Evolutionary conservation across 2,888 invertebrate genomes (phyloP).

Genomic region (Aromia moschata): DNA sequence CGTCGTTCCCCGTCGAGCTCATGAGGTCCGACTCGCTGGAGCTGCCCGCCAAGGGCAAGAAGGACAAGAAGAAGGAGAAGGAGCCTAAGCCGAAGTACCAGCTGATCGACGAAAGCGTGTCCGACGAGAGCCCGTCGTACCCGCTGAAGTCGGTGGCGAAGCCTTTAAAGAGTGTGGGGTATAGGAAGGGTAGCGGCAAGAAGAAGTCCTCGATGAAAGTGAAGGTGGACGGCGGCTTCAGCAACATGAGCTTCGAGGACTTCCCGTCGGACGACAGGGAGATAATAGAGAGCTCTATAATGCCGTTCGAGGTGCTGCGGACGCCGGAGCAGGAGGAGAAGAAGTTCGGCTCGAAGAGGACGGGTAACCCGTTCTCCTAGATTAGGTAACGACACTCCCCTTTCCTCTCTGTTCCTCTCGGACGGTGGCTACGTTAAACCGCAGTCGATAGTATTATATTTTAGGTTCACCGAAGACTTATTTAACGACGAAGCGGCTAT

Average conservation of each 20-base stretch:
- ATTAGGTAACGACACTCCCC: too few species aligned
- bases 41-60: constrained; percentile 39
- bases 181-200: constrained; percentile 53
- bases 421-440: too few species aligned
- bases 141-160: constrained; percentile 43
- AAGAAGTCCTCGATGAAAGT: constrained; percentile 51
- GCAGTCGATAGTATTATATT: too few species aligned
- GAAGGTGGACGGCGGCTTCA: constrained; percentile 68
- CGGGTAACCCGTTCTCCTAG: constrained; percentile 68
- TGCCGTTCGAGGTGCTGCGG: constrained; percentile 73
- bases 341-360: constrained; percentile 63
- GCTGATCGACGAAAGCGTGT: constrained; percentile 63
- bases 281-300: constrained; percentile 59
- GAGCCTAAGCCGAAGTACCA: constrained; percentile 66
- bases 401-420: too few species aligned
- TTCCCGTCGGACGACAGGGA: constrained; percentile 73
- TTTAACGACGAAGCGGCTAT: too few species aligned
- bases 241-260: constrained; percentile 80
- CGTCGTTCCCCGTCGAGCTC: constrained; percentile 11
- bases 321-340: constrained; percentile 66
- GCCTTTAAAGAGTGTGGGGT: constrained; percentile 52
- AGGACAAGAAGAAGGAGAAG: constrained; percentile 57
- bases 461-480: too few species aligned
- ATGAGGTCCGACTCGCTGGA: constrained; percentile 28
- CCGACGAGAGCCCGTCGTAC: constrained; percentile 55